phyloP scores from a whole-genome alignment of 1,140 invertebrate species.

The Papilio dardanus region DNA sequence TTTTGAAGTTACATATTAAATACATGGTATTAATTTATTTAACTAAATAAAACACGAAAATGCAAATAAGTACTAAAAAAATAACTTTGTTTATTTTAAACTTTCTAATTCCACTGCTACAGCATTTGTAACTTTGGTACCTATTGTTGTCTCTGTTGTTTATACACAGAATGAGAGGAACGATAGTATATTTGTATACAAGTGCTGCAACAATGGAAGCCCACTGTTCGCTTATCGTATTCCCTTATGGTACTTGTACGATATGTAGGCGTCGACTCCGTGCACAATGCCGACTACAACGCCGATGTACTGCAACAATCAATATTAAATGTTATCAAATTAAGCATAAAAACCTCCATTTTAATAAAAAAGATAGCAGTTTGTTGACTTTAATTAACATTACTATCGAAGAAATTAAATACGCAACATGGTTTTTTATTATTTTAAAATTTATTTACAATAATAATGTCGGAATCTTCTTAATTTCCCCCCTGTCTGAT shows the following conservation, averaged over 20 bases:
- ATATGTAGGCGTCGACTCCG: conserved; percentile 88
- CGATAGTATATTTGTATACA: background rate
- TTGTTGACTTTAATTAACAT: conserved; percentile 23
- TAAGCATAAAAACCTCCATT: conserved; percentile 3
- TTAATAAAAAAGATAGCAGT: conserved; percentile 9
- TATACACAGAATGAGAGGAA: too few relatives aligned
- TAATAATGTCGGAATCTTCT: too few relatives aligned
- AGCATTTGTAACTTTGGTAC: too few relatives aligned
- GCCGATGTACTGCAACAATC: conserved; percentile 87
- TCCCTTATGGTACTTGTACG: conserved; percentile 86
- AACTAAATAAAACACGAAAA: too few relatives aligned
- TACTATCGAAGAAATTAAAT: background rate
- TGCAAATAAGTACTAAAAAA: too few relatives aligned
- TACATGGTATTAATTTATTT: too few relatives aligned
- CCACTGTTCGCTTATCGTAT: conserved; percentile 65
- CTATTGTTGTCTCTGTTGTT: background rate
- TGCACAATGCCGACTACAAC: conserved; percentile 87
- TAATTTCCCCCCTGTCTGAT: background rate
- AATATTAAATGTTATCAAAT: conserved; percentile 42
- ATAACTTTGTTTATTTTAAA: too few relatives aligned
- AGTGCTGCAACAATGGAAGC: background rate
- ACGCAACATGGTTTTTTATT: background rate
- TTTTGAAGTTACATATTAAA: too few relatives aligned
- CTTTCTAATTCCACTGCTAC: too few relatives aligned
- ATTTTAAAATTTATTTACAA: background rate